Conservation (phyloP, 2,797 vertebrate species). For the Sebastolobus alascanus region DNA sequence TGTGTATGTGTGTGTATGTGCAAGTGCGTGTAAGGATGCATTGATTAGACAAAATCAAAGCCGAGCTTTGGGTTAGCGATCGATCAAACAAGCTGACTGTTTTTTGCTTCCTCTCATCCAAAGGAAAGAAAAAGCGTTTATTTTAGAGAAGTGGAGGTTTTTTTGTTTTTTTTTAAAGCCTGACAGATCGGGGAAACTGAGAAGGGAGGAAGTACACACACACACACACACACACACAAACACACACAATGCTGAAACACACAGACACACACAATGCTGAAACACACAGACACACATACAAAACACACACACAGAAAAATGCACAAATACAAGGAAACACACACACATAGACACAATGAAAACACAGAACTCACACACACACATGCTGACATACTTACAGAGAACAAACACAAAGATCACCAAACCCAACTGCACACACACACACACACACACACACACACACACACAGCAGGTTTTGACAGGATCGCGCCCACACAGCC, state of each 20-base stretch:
- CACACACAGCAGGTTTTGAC: slow-evolving; percentile 72
- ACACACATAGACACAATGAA: slow-evolving; percentile 18
- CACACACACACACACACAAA: background rate
- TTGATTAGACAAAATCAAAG: slow-evolving; percentile 72
- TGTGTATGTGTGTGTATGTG: slow-evolving; percentile 7
- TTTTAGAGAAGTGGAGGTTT: slow-evolving; percentile 44
- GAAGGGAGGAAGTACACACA: slow-evolving; percentile 6
- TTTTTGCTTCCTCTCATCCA: slow-evolving; percentile 13
- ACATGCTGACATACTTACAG: slow-evolving; percentile 40
- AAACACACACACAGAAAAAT: background rate
- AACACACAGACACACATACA: background rate
- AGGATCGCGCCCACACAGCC: slow-evolving; percentile 76
- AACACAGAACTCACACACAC: slow-evolving; percentile 25
- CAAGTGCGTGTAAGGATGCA: slow-evolving; percentile 41
- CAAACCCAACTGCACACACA: slow-evolving; percentile 23
- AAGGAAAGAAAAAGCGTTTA: slow-evolving; percentile 41
- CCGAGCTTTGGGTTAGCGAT: slow-evolving; percentile 58
- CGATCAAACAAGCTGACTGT: slow-evolving; percentile 57
- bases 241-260: background rate
- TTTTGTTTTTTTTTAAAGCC: slow-evolving; percentile 3
- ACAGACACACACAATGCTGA: background rate
- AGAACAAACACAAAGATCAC: slow-evolving; percentile 39
- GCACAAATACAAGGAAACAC: background rate
- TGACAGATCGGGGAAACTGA: slow-evolving; percentile 26
- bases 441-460: background rate